Base-by-base conservation (phyloP, 1,140 invertebrate genomes). In the Drosophila setifemur region DNA sequence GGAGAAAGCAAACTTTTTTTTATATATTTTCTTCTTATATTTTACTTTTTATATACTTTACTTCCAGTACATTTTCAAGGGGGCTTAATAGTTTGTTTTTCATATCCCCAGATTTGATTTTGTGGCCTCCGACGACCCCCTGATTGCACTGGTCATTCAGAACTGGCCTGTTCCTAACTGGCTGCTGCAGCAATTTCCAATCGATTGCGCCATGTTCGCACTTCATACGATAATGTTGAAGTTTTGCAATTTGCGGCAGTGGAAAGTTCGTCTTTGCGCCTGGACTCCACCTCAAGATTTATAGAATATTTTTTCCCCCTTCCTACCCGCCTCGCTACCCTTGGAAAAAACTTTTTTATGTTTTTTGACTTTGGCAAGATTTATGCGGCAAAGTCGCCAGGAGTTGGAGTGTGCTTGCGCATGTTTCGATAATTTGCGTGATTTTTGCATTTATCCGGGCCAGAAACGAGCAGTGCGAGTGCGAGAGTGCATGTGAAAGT, bases 361-460 rank as follows among this genome's bases (percentile, higher is more conserved):
- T 43, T 61, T 64, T 73, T 76, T 43, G 67, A 81, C 68, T 86
- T 75, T 68, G 45, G 42, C 55, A 72, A 85, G 79, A 86, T 86
- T 85, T 86, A 86, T 85, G 79, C 79, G 70, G 78, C 78, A 83
- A 69, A 83, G 73, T 85, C 79, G 71, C 23, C 37, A 29, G 53
- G 50, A 76, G 75, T 58, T 86, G 64, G 85, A 87, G 81, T 73
- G 73, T 81, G 72, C 72, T 73, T 76, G 63, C 68, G 82, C 81
- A 87, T 86, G 72, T 86, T 86, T 87, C 82, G 81, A 86, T 86
- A 86, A 86, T 86, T 86, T 86, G 82, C 81, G 81, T 87, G 82
- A 86, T 86, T 87, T 85, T 73, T 86, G 82, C 82, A 87, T 86
- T 81, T 61, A 74, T 33, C 48, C 72, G 42, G 48, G 42, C 60